phyloP scores from a whole-genome alignment of 1,140 invertebrate genomes.

The Macrobrachium nipponense region DNA sequence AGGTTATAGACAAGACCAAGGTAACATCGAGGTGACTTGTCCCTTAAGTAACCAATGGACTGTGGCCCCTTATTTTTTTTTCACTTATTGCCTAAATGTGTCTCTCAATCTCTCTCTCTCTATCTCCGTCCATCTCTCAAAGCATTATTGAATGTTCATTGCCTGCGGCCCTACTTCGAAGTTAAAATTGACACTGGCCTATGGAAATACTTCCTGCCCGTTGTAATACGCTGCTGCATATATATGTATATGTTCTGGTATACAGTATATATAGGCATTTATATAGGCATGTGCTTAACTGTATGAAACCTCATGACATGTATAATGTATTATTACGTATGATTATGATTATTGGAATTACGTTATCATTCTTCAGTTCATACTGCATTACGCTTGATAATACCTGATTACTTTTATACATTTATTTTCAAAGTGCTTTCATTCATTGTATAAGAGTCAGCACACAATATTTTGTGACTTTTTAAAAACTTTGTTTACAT shows the following conservation, averaged over 20 bases:
- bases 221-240: conserved; percentile 25
- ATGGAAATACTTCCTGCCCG: too few relatives aligned
- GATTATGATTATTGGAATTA: too few relatives aligned
- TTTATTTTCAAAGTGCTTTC: too few relatives aligned
- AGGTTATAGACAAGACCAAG: not conserved
- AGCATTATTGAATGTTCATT: not conserved
- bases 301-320: not conserved
- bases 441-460: too few relatives aligned
- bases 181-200: not conserved
- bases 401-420: too few relatives aligned
- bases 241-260: conserved; percentile 13
- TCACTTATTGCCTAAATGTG: not conserved
- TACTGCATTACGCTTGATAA: too few relatives aligned
- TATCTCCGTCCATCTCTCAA: not conserved
- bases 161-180: not conserved
- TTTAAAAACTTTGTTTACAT: too few relatives aligned
- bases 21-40: conserved; percentile 41
- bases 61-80: conserved; percentile 9
- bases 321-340: too few relatives aligned
- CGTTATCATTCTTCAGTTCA: too few relatives aligned
- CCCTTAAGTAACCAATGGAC: conserved; percentile 35
- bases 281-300: conserved; percentile 28
- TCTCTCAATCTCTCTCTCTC: not conserved
- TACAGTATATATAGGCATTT: conserved; percentile 13
- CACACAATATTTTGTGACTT: too few relatives aligned